Evolutionary conservation across 2,888 invertebrate genomes (phyloP).

Genomic region (Dinocampus coccinellae): DNA sequence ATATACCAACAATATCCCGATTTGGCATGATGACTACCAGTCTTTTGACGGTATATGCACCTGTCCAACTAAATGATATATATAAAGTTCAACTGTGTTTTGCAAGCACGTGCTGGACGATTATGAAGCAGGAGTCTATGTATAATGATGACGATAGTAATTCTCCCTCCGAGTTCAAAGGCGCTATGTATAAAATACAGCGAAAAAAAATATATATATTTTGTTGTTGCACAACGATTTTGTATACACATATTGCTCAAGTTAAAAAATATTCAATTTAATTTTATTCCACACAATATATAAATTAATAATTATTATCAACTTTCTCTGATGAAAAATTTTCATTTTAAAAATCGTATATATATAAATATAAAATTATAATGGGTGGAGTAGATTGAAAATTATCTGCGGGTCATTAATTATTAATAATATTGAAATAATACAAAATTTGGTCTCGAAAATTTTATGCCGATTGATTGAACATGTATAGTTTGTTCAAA

Average conservation of each 20-base stretch:
- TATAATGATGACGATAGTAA: slow-evolving; percentile 27
- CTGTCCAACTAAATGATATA: slow-evolving; percentile 50
- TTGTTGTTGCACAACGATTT: slow-evolving; percentile 5
- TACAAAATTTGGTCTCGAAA: slow-evolving; percentile 10
- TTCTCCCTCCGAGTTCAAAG: slow-evolving; percentile 37
- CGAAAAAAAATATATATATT: slow-evolving; percentile 38
- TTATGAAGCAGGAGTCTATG: slow-evolving; percentile 26
- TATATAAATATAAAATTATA: too few species aligned
- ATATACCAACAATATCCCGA: not conserved
- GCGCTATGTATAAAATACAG: slow-evolving; percentile 14
- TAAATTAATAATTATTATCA: not conserved
- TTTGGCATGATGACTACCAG: slow-evolving; percentile 9
- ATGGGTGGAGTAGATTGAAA: too few species aligned
- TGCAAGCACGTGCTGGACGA: slow-evolving; percentile 30
- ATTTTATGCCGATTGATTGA: not conserved
- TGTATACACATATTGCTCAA: too few species aligned
- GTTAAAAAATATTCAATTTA: too few species aligned
- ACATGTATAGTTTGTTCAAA: not conserved
- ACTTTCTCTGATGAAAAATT: not conserved
- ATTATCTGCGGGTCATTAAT: not conserved
- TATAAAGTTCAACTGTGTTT: slow-evolving; percentile 27
- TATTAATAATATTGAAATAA: not conserved
- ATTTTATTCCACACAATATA: not conserved
- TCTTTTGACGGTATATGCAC: slow-evolving; percentile 40
- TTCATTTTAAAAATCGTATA: too few species aligned